Evolutionary conservation across 2,797 vertebrate genomes (phyloP), one percentile per base, ranked within the genome.

Genomic region (Poecile montanus): DNA sequence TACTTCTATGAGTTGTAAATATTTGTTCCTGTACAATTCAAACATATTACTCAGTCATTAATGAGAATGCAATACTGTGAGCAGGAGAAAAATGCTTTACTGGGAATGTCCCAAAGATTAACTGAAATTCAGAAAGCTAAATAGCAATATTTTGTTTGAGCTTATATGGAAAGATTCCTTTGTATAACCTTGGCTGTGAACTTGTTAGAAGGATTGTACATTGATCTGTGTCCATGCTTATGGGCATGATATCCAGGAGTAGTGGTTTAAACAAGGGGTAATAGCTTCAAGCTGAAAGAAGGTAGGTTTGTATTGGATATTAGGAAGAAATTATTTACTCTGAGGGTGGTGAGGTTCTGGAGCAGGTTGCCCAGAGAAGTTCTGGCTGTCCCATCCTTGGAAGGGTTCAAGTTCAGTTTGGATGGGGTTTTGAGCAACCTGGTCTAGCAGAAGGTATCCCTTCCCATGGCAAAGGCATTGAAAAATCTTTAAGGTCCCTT

Each of bases 371-470:
- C 7, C 29, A 32, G 34, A 53, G 18, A 60, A 60, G 13, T 14
- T 66, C 26, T n/a, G 13, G 5, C 7, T 60, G 19, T 7, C 22
- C 8, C 18, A 18, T 27, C 11, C 30, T 32, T 0, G 0, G 6
- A 48, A 54, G 9, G 13, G 16, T n/a, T 66, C 53, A 72, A 14
- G 26, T 42, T 61, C 34, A 66, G 9, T 12, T 44, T 78, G 27
- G 34, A 78, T 18, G 11, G 16, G 11, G 5, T 30, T 48, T 54
- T 54, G 54, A 73, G 40, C 23, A 73, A 16, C 9, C 7, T 32
- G 6, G 5, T 18, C 32, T 25, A 61, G 27, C 10, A 34, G 30
- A 78, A 84, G 16, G 9, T 29, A 30, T 17, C 19, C 8, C 11
- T 29, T 34, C 19, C 11, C 16, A 25, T 19, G 20, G 34, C 13